Conservation (phyloP, 2,797 vertebrate species). For the Muscicapa comitata region DNA sequence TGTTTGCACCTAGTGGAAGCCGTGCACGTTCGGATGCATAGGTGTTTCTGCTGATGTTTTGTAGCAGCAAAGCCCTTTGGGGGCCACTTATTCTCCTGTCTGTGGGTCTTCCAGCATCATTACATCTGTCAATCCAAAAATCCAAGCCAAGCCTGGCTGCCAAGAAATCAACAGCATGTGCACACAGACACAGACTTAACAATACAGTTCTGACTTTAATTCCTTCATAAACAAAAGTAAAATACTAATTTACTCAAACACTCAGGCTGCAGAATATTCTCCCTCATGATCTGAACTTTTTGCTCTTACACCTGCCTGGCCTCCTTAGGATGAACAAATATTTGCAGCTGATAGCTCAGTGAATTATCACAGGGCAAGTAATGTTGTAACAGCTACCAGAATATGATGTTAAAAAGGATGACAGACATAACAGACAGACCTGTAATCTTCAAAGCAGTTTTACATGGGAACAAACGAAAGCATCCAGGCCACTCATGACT, state of each 20-base stretch:
- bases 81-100: background rate
- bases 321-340: slow-evolving; percentile 55
- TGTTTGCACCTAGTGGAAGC: background rate
- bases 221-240: slow-evolving; percentile 58
- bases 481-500: background rate
- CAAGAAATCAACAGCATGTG: slow-evolving; percentile 23
- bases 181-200: slow-evolving; percentile 18
- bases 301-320: background rate
- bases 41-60: background rate
- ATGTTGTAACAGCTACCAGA: slow-evolving; percentile 2
- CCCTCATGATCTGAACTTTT: slow-evolving; percentile 52
- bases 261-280: slow-evolving; percentile 8
- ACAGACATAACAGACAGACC: slow-evolving; percentile 25
- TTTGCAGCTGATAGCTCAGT: slow-evolving; percentile 50
- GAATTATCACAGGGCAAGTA: slow-evolving; percentile 47
- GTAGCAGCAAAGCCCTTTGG: background rate
- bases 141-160: slow-evolving; percentile 26
- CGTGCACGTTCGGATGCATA: background rate
- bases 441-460: slow-evolving; percentile 16
- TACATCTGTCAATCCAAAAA: slow-evolving; percentile 14
- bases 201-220: slow-evolving; percentile 3
- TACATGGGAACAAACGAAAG: background rate
- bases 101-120: background rate
- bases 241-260: slow-evolving; percentile 54
- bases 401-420: slow-evolving; percentile 56